Evolutionary conservation across 2,797 vertebrate species (phyloP), one percentile per base, ranked within the genome.

Genomic region (Cuniculus paca): DNA sequence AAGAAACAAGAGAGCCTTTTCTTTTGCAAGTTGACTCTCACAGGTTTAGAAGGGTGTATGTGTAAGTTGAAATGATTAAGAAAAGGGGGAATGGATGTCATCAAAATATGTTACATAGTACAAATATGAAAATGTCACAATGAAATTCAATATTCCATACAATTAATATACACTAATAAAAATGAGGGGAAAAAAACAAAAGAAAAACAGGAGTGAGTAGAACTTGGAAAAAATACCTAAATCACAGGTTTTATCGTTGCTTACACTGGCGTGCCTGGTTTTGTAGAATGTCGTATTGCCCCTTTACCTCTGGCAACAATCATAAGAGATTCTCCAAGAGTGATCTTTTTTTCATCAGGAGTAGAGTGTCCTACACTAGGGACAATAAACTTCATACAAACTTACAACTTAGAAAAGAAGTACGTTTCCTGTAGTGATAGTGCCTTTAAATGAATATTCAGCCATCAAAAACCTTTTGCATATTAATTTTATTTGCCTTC

Each of bases 1-100:
- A 96, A 70, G 65, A 72, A 96, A 72, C 79, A 63, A 3, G 95
- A 92, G 84, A 88, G n/a, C 52, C 50, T n/a, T 81, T 95, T 2
- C 10, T 20, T 89, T 87, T 72, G 81, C 87, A 83, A 42, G 72
- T 26, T 68, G 82, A 80, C 52, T 90, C 81, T 72, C 31, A 34
- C n/a, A 31, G 56, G 45, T 85, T 83, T 72, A 80, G 54, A 74
- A 84, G 45, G 61, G 17, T n/a, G 5, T 60, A 5, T 90, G 12
- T 16, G 19, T 56, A 96, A 78, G 88, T 26, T 61, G 81, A 92
- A 89, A 72, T 60, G 60, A 79, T 77, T 65, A 88, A 92, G 70
- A 77, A 34, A 74, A 50, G 28, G 74, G 14, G 16, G 26, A 5
- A 45, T 39, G 8, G 28, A 34, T 77, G 28, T 34, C 28, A 50